Conservation (phyloP, 2,113 vertebrate species). For the Aythya baeri region DNA sequence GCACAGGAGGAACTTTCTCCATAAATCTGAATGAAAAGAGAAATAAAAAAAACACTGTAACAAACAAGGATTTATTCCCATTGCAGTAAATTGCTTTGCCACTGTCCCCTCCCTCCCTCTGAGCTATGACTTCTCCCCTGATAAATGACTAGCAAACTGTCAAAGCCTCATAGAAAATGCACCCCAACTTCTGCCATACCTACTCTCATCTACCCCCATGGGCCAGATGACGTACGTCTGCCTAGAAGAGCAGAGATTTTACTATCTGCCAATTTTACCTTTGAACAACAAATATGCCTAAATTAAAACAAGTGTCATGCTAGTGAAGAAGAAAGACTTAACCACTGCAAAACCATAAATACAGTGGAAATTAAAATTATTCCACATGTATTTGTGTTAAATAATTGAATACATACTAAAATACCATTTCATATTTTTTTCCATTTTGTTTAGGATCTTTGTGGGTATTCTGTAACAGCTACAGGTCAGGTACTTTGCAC, state of each 20-base stretch:
- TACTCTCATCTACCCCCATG: rapidly evolving
- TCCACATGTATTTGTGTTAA: not conserved
- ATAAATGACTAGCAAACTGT: not conserved
- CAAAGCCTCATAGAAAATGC: not conserved
- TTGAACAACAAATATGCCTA: not conserved
- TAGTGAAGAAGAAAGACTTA: not conserved
- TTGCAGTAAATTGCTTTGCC: not conserved
- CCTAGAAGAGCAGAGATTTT: not conserved
- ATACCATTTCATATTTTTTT: not conserved
- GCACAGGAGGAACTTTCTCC: conserved; percentile 94
- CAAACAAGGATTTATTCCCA: conserved; percentile 14
- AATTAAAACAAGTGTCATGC: not conserved
- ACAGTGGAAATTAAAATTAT: not conserved
- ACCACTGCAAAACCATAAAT: not conserved
- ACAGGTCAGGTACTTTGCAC: not conserved
- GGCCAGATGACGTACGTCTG: not conserved
- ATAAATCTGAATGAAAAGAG: conserved; percentile 84
- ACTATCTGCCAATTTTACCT: not conserved
- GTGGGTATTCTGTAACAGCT: not conserved
- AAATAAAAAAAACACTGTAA: conserved; percentile 29
- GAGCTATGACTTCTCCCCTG: not conserved
- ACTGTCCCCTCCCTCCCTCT: not conserved
- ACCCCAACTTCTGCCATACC: not conserved
- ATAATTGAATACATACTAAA: not conserved
- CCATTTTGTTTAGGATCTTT: not conserved